Evolutionary conservation across 1,140 invertebrate species (phyloP).

Genomic region (Zaprionus lachaisei): DNA sequence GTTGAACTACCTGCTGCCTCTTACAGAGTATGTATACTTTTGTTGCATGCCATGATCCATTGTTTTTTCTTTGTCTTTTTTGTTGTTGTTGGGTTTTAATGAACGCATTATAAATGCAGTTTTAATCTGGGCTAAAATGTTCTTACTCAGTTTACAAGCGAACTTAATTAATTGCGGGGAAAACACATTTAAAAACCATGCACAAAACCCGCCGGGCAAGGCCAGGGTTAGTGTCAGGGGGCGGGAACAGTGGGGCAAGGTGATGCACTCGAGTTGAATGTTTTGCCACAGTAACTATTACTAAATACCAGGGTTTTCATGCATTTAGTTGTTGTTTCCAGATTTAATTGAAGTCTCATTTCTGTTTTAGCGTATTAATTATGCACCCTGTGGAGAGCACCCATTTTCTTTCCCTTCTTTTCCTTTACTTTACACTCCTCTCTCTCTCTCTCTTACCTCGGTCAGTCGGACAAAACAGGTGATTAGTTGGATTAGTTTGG

Average conservation of each 20-base stretch:
- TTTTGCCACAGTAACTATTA: not conserved
- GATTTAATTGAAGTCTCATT: constrained; percentile 42
- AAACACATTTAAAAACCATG: constrained; percentile 24
- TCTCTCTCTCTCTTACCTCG: not conserved
- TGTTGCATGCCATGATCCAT: not conserved
- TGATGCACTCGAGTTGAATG: not conserved
- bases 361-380: constrained; percentile 44
- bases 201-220: not conserved
- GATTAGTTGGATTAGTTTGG: constrained; percentile 45
- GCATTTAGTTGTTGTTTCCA: not conserved
- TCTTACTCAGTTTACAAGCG: constrained; percentile 33
- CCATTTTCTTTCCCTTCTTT: too few species aligned
- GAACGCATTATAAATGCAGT: constrained; percentile 38
- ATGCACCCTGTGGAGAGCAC: constrained; percentile 10
- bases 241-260: not conserved
- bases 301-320: not conserved
- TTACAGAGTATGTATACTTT: not conserved
- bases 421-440: too few species aligned
- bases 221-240: not conserved
- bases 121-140: constrained; percentile 46
- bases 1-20: not conserved
- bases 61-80: not conserved
- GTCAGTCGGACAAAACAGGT: constrained; percentile 10
- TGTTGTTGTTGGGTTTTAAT: constrained; percentile 14
- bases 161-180: constrained; percentile 49